Evolutionary conservation across 2,888 invertebrate species (phyloP), one percentile per base, ranked within the genome.

Genomic region (Dolichomitus sp.): DNA sequence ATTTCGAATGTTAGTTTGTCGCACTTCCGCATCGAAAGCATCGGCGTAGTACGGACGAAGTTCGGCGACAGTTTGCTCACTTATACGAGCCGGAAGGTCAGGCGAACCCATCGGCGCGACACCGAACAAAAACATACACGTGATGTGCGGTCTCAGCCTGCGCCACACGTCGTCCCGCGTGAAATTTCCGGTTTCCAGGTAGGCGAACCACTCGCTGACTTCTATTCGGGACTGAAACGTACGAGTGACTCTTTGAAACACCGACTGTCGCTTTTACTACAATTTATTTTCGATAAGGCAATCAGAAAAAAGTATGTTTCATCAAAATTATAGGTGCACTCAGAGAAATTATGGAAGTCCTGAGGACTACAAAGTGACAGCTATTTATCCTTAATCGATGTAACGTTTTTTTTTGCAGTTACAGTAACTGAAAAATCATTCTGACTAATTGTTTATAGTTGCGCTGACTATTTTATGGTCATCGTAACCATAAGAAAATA

Each of bases 41-140:
- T 77, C 66, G n/a, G 86, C 87, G 7, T 92, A 79, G 57, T 88
- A 85, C 4, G 87, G 87, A 48, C 85, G 85, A 14, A 90, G 37
- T 23, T 87, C 87, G n/a, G 86, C 70, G 2, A 89, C 76, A 1
- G 92, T 19, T 65, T 87, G 87, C 3, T 89, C 88, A 0, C 85
- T 81, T 4, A 85, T 84, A 75, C 80, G 88, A 33, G 88, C 89
- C 57, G 84, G 85, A 59, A 88, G 65, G 61, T n/a, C 86, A 40
- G 79, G 82, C 4, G 80, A 42, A 40, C 12, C 40, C 12, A 17
- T 9, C 11, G 27, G 12, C 2, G 50, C 9, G 54, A 70, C 7
- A 48, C 68, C n/a, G 37, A 37, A 30, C 9, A 52, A 12, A 19
- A 73, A 52, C 42, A 45, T 23, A 23, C 45, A 2, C 30, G 73